Conservation (phyloP, 1,140 invertebrate species). For the Plutomurus gul region DNA sequence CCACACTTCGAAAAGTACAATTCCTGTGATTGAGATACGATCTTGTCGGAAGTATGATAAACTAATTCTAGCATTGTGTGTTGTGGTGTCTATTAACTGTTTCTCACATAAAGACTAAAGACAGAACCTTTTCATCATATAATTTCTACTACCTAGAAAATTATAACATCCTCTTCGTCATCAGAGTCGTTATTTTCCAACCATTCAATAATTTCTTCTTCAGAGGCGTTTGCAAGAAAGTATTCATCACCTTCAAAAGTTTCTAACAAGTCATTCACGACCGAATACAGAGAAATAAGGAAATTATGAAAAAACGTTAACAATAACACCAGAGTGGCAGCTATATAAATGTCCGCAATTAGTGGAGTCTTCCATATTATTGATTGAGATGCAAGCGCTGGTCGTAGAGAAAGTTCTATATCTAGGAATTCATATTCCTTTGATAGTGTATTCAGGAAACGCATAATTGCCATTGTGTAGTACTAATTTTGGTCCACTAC, state of each 20-base stretch:
- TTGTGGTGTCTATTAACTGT: too few relatives aligned
- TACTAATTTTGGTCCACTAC: too few relatives aligned
- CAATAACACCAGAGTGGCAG: not conserved
- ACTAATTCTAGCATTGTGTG: too few relatives aligned
- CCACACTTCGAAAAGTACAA: too few relatives aligned
- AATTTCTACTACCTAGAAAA: not conserved
- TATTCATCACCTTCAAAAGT: not conserved
- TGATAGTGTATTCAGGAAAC: not conserved
- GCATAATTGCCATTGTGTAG: too few relatives aligned
- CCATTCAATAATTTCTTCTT: not conserved
- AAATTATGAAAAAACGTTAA: constrained; percentile 8
- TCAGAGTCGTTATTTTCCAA: not conserved
- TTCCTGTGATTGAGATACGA: too few relatives aligned
- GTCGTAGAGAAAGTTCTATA: not conserved
- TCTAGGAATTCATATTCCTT: not conserved
- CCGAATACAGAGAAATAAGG: not conserved
- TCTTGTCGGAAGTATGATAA: too few relatives aligned
- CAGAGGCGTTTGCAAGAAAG: not conserved
- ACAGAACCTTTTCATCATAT: not conserved
- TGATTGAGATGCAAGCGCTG: not conserved
- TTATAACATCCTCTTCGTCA: not conserved
- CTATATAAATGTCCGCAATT: not conserved
- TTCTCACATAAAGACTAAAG: not conserved
- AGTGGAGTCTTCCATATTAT: not conserved
- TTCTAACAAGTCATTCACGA: not conserved